phyloP scores from a whole-genome alignment of 1,140 invertebrate genomes.

The Drosophila orosa region DNA sequence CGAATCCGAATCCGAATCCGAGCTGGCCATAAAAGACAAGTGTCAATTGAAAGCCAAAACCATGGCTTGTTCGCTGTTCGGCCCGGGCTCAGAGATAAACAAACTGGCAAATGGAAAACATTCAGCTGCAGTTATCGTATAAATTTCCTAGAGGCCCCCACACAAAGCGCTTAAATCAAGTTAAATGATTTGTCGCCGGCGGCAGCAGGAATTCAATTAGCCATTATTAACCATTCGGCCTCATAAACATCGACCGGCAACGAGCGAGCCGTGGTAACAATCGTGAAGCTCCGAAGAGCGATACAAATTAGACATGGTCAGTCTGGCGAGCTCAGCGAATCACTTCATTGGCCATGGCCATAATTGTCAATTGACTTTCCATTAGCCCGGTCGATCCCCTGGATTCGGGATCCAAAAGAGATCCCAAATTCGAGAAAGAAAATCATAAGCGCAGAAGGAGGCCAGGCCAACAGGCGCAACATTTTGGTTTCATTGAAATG shows the following conservation, averaged over 20 bases:
- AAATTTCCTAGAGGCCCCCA: slow-evolving; percentile 37
- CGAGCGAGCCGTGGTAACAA: slow-evolving; percentile 47
- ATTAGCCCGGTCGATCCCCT: slow-evolving; percentile 67
- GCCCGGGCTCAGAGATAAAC: slow-evolving; percentile 18
- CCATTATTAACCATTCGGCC: slow-evolving; percentile 81
- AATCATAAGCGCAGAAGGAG: slow-evolving; percentile 47
- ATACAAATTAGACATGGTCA: slow-evolving; percentile 72
- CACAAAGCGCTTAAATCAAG: slow-evolving; percentile 76
- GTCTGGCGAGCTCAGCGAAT: slow-evolving; percentile 67
- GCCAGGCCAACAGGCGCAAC: slow-evolving; percentile 54
- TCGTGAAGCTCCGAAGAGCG: slow-evolving; percentile 68
- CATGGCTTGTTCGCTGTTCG: slow-evolving; percentile 28
- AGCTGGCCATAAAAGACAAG: slow-evolving; percentile 44
- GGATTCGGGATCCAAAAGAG: background rate
- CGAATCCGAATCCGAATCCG: slow-evolving; percentile 9
- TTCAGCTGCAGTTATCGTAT: slow-evolving; percentile 25
- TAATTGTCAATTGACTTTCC: slow-evolving; percentile 84
- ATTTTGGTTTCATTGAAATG: slow-evolving; percentile 78
- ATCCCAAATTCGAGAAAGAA: slow-evolving; percentile 18
- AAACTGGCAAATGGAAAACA: slow-evolving; percentile 23
- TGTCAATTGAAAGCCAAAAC: slow-evolving; percentile 71
- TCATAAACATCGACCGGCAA: slow-evolving; percentile 60
- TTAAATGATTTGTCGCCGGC: slow-evolving; percentile 79
- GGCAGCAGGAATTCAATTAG: slow-evolving; percentile 81
- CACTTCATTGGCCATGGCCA: slow-evolving; percentile 77